A percentile compares a stretch with the other conserved stretches of the same genome.
These are phyloP conservation scores for Drosophila tani DNA, from an alignment of 1,140 invertebrate genomes.

Conservation along the genomic window DNA sequence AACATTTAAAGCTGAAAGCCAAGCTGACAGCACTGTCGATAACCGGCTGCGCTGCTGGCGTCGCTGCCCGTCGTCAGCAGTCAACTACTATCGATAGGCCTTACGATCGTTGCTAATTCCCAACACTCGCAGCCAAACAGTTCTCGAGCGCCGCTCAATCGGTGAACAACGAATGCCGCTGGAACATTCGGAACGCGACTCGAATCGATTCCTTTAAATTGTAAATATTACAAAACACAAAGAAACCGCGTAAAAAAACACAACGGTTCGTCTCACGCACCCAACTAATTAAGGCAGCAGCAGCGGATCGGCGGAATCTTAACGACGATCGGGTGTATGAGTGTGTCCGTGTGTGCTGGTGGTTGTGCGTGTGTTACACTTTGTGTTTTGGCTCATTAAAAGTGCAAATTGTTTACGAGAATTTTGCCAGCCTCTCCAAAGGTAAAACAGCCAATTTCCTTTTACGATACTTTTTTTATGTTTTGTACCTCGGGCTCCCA, in stretches of 20 bases:
- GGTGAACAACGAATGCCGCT: conserved; percentile 46
- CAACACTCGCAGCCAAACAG: conserved; percentile 49
- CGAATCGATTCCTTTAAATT: conserved; percentile 24
- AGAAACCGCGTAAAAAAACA: conserved; percentile 17
- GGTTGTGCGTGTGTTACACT: conserved; percentile 26
- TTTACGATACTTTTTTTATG: conserved; percentile 30
- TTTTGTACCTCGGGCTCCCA: conserved; percentile 42
- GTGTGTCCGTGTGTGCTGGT: conserved; percentile 8
- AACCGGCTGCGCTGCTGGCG: conserved; percentile 18
- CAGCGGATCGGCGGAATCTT: conserved; percentile 33
- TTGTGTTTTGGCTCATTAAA: conserved; percentile 64
- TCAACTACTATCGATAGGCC: conserved; percentile 76
- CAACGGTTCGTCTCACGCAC: conserved; percentile 48
- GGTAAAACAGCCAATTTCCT: conserved; percentile 64
- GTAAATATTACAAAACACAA: conserved; percentile 28
- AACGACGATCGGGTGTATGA: conserved; percentile 17
- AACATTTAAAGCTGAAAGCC: neutral
- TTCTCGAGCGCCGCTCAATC: conserved; percentile 74
- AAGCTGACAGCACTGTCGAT: conserved; percentile 18
- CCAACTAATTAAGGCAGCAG: conserved; percentile 54
- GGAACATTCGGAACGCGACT: neutral
- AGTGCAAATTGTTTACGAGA: conserved; percentile 67
- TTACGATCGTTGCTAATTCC: conserved; percentile 53
- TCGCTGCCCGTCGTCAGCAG: conserved; percentile 8
- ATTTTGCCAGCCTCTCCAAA: conserved; percentile 63